Evolutionary conservation across 2,797 vertebrate species (phyloP), one percentile per base, ranked within the genome.

Genomic region (Siniperca scherzeri): DNA sequence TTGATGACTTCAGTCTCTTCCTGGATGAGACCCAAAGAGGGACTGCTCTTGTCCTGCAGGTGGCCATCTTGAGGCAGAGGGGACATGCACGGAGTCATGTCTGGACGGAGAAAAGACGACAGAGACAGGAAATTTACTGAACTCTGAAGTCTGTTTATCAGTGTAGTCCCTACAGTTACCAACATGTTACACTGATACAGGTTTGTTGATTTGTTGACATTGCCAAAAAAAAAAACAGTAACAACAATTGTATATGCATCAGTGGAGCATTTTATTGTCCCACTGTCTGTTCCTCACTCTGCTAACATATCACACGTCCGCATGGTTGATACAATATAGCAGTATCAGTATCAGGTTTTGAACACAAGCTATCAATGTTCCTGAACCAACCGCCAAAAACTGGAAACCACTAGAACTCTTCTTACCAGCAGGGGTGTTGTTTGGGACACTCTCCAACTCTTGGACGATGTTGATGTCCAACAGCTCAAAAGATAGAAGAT

Each of bases 391-490:
- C 56, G 62, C 4, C 12, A 55, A 46, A 42, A 52, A 33, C 5
- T 16, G 30, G 5, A 44, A 66, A 62, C 42, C 25, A 72, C 1
- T 40, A 4, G 4, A 79, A 44, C 3, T 66, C 21, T 21, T 73
- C 95, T 97, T 96, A 99, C 98, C 98, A 81, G 97, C 97, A 50
- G 98, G 97, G 10, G 97, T 98, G 87, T 98, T 98, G 91, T 97
- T 98, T 11, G 98, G 98, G 66, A 97, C 98, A 55, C 96, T 95
- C 92, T 99, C 98, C 93, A 99, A 80, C 84, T 99, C 98, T 89
- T 99, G 98, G 30, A 99, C 98, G 17, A 99, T 99, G 92, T 99
- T 99, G 76, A 99, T 99, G 83, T 99, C 98, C 93, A 99, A 75
- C 77, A 99, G 91, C 90, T 99, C 98, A 84, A 99, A 99, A 59